A percentile compares a stretch with the other conserved stretches of the same genome.
Evolutionary conservation across 1,140 invertebrate genomes (phyloP).

Genomic region (Drosophila parvula): DNA sequence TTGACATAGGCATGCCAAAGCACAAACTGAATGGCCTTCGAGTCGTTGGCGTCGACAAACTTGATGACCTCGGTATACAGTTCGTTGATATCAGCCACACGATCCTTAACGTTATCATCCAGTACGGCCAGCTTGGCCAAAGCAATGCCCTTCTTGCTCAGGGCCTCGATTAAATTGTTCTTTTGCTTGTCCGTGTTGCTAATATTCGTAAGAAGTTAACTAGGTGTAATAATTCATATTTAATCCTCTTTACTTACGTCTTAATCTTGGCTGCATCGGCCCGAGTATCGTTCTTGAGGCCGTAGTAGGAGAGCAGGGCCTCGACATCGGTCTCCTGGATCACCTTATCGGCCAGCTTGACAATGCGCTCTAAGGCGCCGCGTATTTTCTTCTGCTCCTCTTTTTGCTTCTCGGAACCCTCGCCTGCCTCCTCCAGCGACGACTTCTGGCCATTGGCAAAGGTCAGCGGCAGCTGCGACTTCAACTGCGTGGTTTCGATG

Average conservation of each 20-base stretch:
- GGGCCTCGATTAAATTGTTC: constrained; percentile 90
- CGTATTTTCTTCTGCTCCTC: constrained; percentile 79
- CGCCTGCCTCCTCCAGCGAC: constrained; percentile 29
- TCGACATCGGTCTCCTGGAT: constrained; percentile 90
- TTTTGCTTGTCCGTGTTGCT: constrained; percentile 94
- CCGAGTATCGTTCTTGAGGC: constrained; percentile 91
- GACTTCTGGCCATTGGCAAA: constrained; percentile 62
- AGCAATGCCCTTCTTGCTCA: constrained; percentile 90
- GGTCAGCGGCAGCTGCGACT: constrained; percentile 80
- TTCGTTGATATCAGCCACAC: constrained; percentile 86
- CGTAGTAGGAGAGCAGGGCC: constrained; percentile 90
- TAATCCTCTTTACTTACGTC: constrained; percentile 85
- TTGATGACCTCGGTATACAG: constrained; percentile 90
- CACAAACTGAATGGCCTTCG: constrained; percentile 90
- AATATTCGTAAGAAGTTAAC: not conserved
- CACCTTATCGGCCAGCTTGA: constrained; percentile 88
- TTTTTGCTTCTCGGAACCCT: constrained; percentile 82
- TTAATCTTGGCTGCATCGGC: constrained; percentile 92
- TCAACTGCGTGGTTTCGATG: constrained; percentile 87
- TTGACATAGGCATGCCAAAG: constrained; percentile 92
- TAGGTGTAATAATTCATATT: rapidly evolving
- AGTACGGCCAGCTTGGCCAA: constrained; percentile 87
- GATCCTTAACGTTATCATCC: constrained; percentile 83
- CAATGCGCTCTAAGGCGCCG: constrained; percentile 78
- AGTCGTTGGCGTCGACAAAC: constrained; percentile 91